Percentiles rank a stretch among this genome's conserved stretches.
Conservation (phyloP, 1,140 invertebrate species). For the Drusus annulatus region DNA sequence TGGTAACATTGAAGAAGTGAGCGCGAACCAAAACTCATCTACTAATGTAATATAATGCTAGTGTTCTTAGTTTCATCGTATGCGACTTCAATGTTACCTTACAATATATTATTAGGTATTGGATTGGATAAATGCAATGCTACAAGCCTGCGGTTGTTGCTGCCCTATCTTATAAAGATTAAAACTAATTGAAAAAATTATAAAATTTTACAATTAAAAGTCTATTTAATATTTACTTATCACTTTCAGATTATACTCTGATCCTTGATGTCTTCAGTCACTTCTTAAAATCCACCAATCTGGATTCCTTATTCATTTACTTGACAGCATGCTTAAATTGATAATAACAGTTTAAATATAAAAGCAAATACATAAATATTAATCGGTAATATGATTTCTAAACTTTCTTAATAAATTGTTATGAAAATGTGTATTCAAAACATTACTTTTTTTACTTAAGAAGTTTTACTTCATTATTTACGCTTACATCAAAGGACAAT, state of each 20-base stretch:
- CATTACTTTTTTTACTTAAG: not conserved
- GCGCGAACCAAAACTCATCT: slow-evolving; percentile 45
- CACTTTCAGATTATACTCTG: slow-evolving; percentile 58
- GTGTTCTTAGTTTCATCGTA: slow-evolving; percentile 24
- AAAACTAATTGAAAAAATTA: slow-evolving; percentile 59
- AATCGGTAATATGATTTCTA: slow-evolving; percentile 21
- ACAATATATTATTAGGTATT: slow-evolving; percentile 37
- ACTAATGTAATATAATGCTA: slow-evolving; percentile 49
- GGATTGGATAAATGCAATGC: slow-evolving; percentile 56
- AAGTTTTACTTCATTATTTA: slow-evolving; percentile 15
- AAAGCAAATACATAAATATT: slow-evolving; percentile 26
- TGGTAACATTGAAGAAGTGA: slow-evolving; percentile 58
- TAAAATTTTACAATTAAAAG: slow-evolving; percentile 59
- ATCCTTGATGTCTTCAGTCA: slow-evolving; percentile 59
- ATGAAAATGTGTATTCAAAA: slow-evolving; percentile 31
- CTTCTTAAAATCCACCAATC: slow-evolving; percentile 45
- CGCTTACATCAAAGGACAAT: slow-evolving; percentile 32
- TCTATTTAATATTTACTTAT: slow-evolving; percentile 59
- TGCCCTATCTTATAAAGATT: slow-evolving; percentile 54
- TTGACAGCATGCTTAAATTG: slow-evolving; percentile 43
- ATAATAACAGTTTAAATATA: slow-evolving; percentile 33
- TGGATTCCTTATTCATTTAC: slow-evolving; percentile 40
- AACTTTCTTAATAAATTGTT: slow-evolving; percentile 13
- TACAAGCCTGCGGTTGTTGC: slow-evolving; percentile 57
- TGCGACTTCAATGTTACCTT: slow-evolving; percentile 47